Evolutionary conservation across 1,140 invertebrate species (phyloP), one percentile per base, ranked within the genome.

Genomic region (Papilio glaucus): DNA sequence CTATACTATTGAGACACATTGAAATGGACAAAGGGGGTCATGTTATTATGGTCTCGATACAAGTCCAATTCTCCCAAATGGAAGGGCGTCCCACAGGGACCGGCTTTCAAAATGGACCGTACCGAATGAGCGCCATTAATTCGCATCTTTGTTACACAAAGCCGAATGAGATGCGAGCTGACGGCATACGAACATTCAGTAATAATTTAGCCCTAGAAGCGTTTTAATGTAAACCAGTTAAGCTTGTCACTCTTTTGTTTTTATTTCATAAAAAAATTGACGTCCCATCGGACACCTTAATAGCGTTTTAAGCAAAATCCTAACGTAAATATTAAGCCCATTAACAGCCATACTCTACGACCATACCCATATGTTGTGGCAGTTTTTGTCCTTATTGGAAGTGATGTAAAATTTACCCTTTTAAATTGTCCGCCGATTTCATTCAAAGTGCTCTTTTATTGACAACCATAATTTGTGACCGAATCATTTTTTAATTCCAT

Each of bases 111-210:
- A 91, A 90, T 91, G 85, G 90, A 88, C 86, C 87, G 84, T 87
- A 83, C 77, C 81, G 85, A 92, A 89, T 89, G 89, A 89, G 84
- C 77, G 77, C 87, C 87, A 90, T 90, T 92, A 92, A 92, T 91
- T 91, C 89, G 82, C 84, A 88, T 91, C 88, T 90, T 91, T 92
- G 89, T 91, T 90, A 90, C 88, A 90, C 87, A 89, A 89, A 88
- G 85, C 84, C 84, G 79, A 79, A 81, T 86, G 85, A 85, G 88
- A 91, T 88, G 81, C 76, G 81, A 86, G 86, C 87, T 81, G 87
- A 89, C 88, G 80, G 85, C 84, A 84, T 83, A 84, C 76, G 78
- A 86, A 77, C 84, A 87, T 88, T 86, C 85, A 84, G 79, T 81
- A 82, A 89, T 85, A 85, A 86, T 86, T 89, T 80, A 80, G 77